phyloP scores from a whole-genome alignment of 1,140 invertebrate genomes.

The Zaprionus taronus region DNA sequence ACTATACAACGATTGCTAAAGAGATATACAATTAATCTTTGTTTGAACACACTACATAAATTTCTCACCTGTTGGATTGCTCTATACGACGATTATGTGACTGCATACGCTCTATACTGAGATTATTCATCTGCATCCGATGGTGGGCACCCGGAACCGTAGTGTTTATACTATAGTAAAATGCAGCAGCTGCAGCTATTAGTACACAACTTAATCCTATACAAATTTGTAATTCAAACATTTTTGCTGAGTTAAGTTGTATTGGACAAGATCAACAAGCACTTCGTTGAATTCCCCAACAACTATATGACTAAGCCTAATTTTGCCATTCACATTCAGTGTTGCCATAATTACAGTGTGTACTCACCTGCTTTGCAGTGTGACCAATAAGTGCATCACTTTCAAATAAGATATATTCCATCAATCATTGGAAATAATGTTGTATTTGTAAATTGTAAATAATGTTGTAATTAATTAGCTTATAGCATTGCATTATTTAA shows the following conservation, averaged over 20 bases:
- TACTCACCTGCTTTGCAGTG: background rate
- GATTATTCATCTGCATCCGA: too few relatives aligned
- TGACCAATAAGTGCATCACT: background rate
- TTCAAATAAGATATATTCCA: background rate
- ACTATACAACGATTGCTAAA: background rate
- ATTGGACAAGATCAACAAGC: too few relatives aligned
- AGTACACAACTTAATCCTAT: too few relatives aligned
- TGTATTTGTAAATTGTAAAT: background rate
- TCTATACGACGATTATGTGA: too few relatives aligned
- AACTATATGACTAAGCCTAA: background rate
- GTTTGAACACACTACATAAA: background rate
- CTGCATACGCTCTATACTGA: too few relatives aligned
- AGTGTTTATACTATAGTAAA: too few relatives aligned
- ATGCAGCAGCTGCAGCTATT: too few relatives aligned
- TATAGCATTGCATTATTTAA: background rate
- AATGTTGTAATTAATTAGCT: background rate
- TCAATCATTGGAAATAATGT: background rate
- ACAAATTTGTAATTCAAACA: too few relatives aligned
- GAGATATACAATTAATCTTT: background rate
- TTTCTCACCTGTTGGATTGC: background rate
- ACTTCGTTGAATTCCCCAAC: slow-evolving; percentile 33
- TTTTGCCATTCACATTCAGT: slow-evolving; percentile 24
- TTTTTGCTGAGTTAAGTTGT: too few relatives aligned
- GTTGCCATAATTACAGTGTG: background rate
- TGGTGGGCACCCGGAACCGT: too few relatives aligned